phyloP scores from a whole-genome alignment of 2,888 invertebrate species.

The Branchellion lobata region DNA sequence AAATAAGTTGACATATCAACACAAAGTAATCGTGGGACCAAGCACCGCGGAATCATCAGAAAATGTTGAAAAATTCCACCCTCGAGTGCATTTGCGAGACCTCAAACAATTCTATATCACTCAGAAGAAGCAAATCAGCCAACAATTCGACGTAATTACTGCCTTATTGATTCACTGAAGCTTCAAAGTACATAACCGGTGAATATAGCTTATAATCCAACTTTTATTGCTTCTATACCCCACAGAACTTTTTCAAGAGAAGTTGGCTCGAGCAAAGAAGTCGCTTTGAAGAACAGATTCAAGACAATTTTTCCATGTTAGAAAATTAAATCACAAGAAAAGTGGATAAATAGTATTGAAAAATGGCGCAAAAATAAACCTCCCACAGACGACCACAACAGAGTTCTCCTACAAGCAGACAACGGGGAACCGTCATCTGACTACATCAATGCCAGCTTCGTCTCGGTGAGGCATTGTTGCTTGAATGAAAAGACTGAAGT shows the following conservation, averaged over 20 bases:
- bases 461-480: slow-evolving; percentile 55
- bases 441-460: slow-evolving; percentile 61
- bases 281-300: slow-evolving; percentile 44
- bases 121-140: neutral
- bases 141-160: neutral
- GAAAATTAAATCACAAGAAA: no score
- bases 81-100: neutral
- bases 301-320: slow-evolving; percentile 46
- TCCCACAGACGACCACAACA: slow-evolving; percentile 59
- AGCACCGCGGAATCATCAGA: no score
- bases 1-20: no score
- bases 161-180: no score
- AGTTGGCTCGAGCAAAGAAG: slow-evolving; percentile 7
- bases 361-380: no score
- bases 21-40: no score
- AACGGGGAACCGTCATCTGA: no score
- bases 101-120: neutral
- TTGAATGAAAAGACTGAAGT: neutral
- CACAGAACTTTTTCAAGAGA: neutral
- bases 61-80: no score
- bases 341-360: no score
- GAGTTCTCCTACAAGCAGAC: slow-evolving; percentile 57
- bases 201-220: no score
- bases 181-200: neutral
- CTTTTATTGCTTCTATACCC: no score